Evolutionary conservation across 2,888 invertebrate species (phyloP).

Genomic region (Zaprionus lineosus): DNA sequence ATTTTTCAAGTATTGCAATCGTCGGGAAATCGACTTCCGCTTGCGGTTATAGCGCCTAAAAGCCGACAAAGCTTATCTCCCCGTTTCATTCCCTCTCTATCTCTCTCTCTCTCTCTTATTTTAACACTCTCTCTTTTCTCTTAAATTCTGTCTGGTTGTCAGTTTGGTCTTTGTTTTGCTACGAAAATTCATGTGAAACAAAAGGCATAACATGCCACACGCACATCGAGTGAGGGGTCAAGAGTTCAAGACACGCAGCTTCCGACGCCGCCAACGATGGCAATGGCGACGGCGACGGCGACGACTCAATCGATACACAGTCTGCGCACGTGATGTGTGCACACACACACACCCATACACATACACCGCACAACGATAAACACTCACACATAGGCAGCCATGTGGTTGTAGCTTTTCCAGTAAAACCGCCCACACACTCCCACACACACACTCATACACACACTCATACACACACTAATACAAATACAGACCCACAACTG

Average conservation of each 20-base stretch:
- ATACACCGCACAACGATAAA: too few relatives aligned
- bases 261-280: constrained; percentile 52
- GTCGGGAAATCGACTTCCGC: constrained; percentile 41
- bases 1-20: constrained; percentile 1
- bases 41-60: constrained; percentile 24
- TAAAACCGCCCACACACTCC: constrained; percentile 1
- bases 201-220: constrained; percentile 42
- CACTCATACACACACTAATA: not conserved
- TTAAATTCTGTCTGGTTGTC: not conserved
- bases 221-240: constrained; percentile 59
- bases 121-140: constrained; percentile 6
- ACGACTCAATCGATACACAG: constrained; percentile 73
- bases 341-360: constrained; percentile 10
- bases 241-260: constrained; percentile 75
- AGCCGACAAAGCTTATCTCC: constrained; percentile 17
- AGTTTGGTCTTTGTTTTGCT: constrained; percentile 64
- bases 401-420: too few relatives aligned
- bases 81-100: not conserved
- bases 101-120: constrained; percentile 1
- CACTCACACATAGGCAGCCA: too few relatives aligned
- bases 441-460: constrained; percentile 13
- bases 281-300: constrained; percentile 31
- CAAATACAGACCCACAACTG: constrained; percentile 23
- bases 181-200: constrained; percentile 60
- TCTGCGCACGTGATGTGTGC: constrained; percentile 72